Evolutionary conservation across 2,113 vertebrate genomes (phyloP).

Genomic region (Podarcis raffonei): DNA sequence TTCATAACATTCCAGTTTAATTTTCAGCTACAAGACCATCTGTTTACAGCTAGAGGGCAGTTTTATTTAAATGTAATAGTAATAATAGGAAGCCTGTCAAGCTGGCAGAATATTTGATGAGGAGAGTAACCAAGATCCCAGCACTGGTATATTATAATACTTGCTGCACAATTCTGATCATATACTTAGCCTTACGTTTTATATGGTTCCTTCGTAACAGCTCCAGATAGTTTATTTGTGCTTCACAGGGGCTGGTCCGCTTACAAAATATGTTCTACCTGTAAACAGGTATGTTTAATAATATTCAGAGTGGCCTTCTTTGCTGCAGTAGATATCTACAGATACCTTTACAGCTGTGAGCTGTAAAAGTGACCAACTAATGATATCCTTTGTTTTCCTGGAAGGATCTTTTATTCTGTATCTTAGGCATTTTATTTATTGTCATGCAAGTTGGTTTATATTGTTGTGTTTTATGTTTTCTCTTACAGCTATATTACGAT

Average conservation of each 20-base stretch:
- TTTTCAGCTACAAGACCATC: neutral
- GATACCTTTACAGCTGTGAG: neutral
- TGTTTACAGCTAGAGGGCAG: neutral
- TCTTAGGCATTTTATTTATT: neutral
- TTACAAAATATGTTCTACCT: neutral
- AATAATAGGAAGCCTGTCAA: neutral
- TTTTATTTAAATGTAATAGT: neutral
- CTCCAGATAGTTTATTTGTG: too few species aligned
- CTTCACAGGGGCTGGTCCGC: neutral
- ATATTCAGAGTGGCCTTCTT: too few species aligned
- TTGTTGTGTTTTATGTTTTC: neutral
- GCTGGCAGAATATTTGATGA: neutral
- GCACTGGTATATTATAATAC: neutral
- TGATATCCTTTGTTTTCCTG: neutral
- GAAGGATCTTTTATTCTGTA: neutral
- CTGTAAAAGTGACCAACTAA: neutral
- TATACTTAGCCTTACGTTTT: neutral
- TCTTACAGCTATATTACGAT: neutral
- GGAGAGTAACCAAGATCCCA: neutral
- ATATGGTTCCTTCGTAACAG: neutral
- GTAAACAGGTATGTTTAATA: neutral
- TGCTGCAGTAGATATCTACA: neutral
- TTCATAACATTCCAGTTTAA: neutral
- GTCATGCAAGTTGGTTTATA: neutral
- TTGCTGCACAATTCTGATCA: neutral